Percentiles rank a stretch among this genome's conserved stretches.
Evolutionary conservation across 2,113 vertebrate species (phyloP).

Genomic region (Xiphophorus couchianus): DNA sequence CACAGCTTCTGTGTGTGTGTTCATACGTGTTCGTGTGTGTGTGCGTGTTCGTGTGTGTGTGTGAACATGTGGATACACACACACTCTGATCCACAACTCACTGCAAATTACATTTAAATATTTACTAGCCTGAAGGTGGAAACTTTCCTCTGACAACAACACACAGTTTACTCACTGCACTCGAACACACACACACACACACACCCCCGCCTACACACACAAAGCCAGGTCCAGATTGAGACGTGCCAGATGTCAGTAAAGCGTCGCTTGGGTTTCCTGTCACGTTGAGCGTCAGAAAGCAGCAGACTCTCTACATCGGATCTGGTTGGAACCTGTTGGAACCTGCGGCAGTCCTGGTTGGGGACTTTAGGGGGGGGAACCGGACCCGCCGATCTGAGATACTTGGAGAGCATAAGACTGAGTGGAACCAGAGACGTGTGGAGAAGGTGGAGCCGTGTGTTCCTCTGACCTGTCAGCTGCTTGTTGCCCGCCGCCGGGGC

Average conservation of each 20-base stretch:
- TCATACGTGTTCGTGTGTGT: background rate
- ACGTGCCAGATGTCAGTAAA: too few relatives aligned
- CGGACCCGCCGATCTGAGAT: too few relatives aligned
- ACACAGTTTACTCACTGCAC: too few relatives aligned
- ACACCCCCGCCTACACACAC: conserved; percentile 3
- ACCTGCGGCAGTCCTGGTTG: too few relatives aligned
- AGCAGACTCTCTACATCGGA: too few relatives aligned
- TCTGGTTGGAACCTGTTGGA: too few relatives aligned
- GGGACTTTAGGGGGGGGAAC: too few relatives aligned
- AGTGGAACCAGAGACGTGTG: too few relatives aligned
- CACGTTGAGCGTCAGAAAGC: too few relatives aligned
- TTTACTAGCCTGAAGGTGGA: conserved; percentile 53
- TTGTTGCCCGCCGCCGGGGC: conserved; percentile 94
- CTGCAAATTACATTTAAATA: conserved; percentile 65
- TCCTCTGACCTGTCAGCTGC: conserved; percentile 95
- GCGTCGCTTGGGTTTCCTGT: too few relatives aligned
- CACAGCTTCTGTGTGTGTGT: conserved; percentile 1
- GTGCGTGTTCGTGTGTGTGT: conserved; percentile 1
- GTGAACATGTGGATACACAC: conserved; percentile 7
- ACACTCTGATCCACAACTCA: background rate
- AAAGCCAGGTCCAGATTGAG: background rate
- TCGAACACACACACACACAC: background rate
- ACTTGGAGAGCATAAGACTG: too few relatives aligned
- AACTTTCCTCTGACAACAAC: conserved; percentile 31
- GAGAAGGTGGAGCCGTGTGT: conserved; percentile 9